Evolutionary conservation across 2,888 invertebrate species (phyloP), one percentile per base, ranked within the genome.

Genomic region (Frankliniella fusca): DNA sequence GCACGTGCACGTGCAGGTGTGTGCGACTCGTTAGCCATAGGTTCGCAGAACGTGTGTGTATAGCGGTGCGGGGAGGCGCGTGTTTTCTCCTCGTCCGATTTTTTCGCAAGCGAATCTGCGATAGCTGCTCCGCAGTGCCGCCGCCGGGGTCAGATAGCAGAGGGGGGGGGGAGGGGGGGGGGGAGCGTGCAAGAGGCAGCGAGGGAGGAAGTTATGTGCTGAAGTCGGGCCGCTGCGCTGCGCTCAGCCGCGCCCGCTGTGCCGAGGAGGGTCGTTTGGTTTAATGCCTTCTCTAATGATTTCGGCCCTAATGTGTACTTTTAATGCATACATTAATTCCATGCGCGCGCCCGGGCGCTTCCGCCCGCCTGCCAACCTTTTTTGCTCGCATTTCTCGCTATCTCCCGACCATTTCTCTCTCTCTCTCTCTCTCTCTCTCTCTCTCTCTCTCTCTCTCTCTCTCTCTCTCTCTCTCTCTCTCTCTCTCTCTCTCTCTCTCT

Each of bases 251-350:
- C 70, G 70, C n/a, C 70, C 23, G 70, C 70, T 23, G 27, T 27
- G 70, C 70, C 70, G 70, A 23, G 54, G 54, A 54, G 70, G 70
- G 70, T 76, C 70, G 70, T 76, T 76, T 76, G 70, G 70, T 76
- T 76, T 76, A 76, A 76, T 76, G 70, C 70, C 70, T 76, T 23
- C 70, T 76, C 70, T 76, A 76, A 76, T 76, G 70, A 76, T 76
- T 38, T 38, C 38, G 38, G 38, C 38, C 38, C 38, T 38, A 2
- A 38, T 38, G 38, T 38, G 38, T 38, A 2, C 38, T 38, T 76
- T 76, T 76, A 76, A 76, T 76, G 70, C 70, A 76, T 76, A 76
- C 70, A 76, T 76, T 76, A 76, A 76, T 76, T 76, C 70, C 70
- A 27, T 23, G 27, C 70, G 11, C 70, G 70, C 15, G 54, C 54